phyloP scores from a whole-genome alignment of 2,888 invertebrate species.

The Ceriagrion tenellum region DNA sequence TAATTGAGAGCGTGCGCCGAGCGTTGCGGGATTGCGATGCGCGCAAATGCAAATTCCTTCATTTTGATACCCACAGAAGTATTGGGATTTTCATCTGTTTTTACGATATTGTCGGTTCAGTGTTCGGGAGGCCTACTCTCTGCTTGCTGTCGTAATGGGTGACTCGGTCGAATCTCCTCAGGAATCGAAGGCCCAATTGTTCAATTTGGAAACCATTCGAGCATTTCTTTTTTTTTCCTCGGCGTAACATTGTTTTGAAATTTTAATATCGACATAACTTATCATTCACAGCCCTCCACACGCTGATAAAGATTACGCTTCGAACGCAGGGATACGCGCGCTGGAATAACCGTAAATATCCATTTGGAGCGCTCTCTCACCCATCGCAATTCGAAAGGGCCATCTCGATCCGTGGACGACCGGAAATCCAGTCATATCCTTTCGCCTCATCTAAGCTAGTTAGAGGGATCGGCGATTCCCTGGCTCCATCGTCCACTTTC shows the following conservation, averaged over 20 bases:
- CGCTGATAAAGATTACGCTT: slow-evolving; percentile 9
- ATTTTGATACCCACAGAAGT: background rate
- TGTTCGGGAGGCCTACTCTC: background rate
- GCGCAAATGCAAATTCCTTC: background rate
- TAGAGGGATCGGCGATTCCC: slow-evolving; percentile 9
- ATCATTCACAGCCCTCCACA: background rate
- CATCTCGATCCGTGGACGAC: slow-evolving; percentile 13
- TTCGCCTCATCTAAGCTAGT: slow-evolving; percentile 36
- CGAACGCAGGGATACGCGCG: background rate
- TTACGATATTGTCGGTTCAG: background rate
- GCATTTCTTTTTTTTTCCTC: background rate
- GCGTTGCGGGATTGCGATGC: background rate
- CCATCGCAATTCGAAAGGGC: slow-evolving; percentile 15
- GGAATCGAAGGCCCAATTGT: background rate
- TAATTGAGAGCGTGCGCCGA: background rate
- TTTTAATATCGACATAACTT: slow-evolving; percentile 26
- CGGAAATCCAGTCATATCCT: slow-evolving; percentile 36
- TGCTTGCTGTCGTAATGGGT: background rate
- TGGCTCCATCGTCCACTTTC: background rate
- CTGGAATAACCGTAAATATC: slow-evolving; percentile 12
- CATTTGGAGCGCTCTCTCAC: background rate
- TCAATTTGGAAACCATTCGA: slow-evolving; percentile 24
- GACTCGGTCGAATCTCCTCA: background rate
- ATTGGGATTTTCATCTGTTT: background rate
- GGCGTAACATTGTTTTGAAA: background rate